Evolutionary conservation across 1,140 invertebrate genomes (phyloP), one percentile per base, ranked within the genome.

Genomic region (Ladona fulva): DNA sequence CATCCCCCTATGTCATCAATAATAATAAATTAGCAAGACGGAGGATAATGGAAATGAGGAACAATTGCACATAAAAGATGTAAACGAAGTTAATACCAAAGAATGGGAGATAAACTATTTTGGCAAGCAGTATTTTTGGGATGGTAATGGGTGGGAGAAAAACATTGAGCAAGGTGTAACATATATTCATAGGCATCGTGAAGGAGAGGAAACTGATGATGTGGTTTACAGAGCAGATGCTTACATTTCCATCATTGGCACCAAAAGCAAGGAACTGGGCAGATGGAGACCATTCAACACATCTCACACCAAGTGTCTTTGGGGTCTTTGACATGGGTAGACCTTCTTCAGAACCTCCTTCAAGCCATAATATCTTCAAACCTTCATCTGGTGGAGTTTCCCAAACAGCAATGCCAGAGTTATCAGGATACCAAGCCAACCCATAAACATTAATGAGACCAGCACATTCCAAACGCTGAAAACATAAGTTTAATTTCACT

Each of bases 181-280:
- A n/a, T n/a, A n/a, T n/a, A n/a, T n/a, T n/a, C n/a, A n/a, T n/a
- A n/a, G n/a, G n/a, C n/a, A n/a, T n/a, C n/a, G n/a, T n/a, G n/a
- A n/a, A n/a, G n/a, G n/a, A n/a, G n/a, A 37, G 29, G 1, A 8
- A 37, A 16, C 52, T 66, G 52, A 66, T 66, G 52, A 22, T 16
- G 19, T 52, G 44, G 44, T 52, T 11, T 11, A 52, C 44, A 11
- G 44, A 6, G 52, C 1, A 19, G 14, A 3, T 12, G 11, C 77
- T 24, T 22, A 77, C 77, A n/a, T 66, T 59, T 24, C 24, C 25
- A 73, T 77, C 77, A 42, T 52, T 59, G 22, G 42, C 44, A 25
- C 0, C 44, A 59, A 77, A 29, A 7, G 59, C 52, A 74, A 77
- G 77, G 59, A 77, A 77, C 24, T 77, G 77, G 25, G 37, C 59